Base-by-base conservation (phyloP, 2,888 invertebrate genomes). In the Aphidius colemani region DNA sequence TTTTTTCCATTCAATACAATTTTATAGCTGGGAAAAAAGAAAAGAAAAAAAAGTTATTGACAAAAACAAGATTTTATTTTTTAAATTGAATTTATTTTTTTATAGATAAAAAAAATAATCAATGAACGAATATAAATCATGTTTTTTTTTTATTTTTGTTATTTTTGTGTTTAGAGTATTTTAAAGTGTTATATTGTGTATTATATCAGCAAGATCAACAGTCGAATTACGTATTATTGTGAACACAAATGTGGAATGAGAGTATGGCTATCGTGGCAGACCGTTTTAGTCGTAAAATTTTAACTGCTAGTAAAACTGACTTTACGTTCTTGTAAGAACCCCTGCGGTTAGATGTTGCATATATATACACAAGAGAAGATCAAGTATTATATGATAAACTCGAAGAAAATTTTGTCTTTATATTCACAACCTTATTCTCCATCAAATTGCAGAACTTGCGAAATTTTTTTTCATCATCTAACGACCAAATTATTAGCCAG, bases 291-390 rank as follows among this genome's bases (percentile, higher is more conserved):
- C 81, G 81, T 82, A 81, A 82, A 82, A 81, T 75, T 75, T 80
- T 81, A 81, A 81, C 79, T 81, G 80, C 77, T 77, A 79, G 81
- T 82, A 82, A 82, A 82, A 78, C 75, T 74, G 76, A 79, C 80
- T 81, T 82, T 81, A 81, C 80, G 81, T 74, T 78, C 78, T 78
- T 78, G 81, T 81, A 80, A 81, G 78, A 76, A 41, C 53, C 76
- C 76, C 78, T 67, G 76, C 75, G 73, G 73, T 76, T 77, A 70
- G 71, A 30, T 30, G 30, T 30, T 30, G 30, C 30, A 30, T 30
- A 30, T 30, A 30, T 5, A 30, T 4, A 30, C 0, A 30, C 30
- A 30, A n/a, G n/a, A 18, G 13, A 18, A 30, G 30, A 30, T 5
- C 30, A 30, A 30, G 2, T 30, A 30, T 30, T 30, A 30, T 30